Base-by-base conservation (phyloP, 2,797 vertebrate genomes). In the Dallia pectoralis region DNA sequence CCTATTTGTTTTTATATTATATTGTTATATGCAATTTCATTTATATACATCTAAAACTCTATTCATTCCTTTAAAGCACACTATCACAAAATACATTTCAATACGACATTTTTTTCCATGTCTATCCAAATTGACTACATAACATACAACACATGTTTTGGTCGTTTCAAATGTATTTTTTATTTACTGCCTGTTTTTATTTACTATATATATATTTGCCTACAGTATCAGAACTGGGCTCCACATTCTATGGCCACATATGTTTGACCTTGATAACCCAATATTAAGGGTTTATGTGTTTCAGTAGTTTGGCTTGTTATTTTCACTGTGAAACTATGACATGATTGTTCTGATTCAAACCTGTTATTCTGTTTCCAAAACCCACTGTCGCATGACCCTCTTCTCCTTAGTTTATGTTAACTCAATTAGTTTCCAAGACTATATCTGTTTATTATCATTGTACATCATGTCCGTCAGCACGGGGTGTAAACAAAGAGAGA, bases 391-490 rank as follows among this genome's bases (percentile, higher is more conserved):
- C 79, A 66, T 81, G 82, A 82, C 79, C 78, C 11, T 72, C 36
- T 51, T 63, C 4, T 47, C 30, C 4, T 47, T 30, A 33, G 71
- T 72, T 77, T 80, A 76, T 71, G 77, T 16, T 74, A 81, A 73
- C 71, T 27, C 25, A 74, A 53, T 33, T 77, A 86, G 87, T 89
- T 85, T 85, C 85, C 74, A 78, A 4, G 77, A 81, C 82, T 76
- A 76, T 79, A 67, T 81, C 73, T 70, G 4, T 59, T 59, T 56
- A 56, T 56, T 59, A 25, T 59, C 53, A 59, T 9, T 68, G 44
- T 29, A 74, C 81, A 87, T 89, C 87, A 56, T 9, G n/a, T 65
- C 80, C 83, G 85, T 90, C 87, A 81, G 82, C 74, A 69, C 71
- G 40, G 0, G 1, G 51, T 69, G 75, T 82, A 88, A 85, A 91